These are phyloP conservation scores for Melanotaenia maccullochi DNA, from an alignment of 2,797 vertebrate genomes.

Conservation along the genomic window DNA sequence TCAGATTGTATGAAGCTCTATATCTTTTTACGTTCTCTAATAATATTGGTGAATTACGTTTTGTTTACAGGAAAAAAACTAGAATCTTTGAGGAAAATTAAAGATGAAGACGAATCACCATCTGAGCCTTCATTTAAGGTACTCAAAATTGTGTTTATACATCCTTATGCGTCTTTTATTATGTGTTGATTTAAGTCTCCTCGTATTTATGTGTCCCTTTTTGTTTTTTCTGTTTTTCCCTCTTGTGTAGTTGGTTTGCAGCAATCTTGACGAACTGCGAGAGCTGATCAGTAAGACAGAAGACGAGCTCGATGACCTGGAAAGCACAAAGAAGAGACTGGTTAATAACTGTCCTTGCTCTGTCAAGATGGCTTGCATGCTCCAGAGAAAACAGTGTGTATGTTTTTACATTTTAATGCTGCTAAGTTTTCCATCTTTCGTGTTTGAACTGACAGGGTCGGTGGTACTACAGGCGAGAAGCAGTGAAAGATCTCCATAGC, in stretches of 20 bases:
- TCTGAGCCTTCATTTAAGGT: constrained; percentile 93
- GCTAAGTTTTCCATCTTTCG: constrained; percentile 6
- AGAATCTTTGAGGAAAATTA: constrained; percentile 85
- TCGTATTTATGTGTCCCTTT: neutral
- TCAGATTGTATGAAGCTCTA: neutral
- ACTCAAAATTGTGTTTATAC: constrained; percentile 33
- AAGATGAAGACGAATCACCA: constrained; percentile 83
- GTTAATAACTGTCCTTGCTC: constrained; percentile 66
- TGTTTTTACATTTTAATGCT: constrained; percentile 9
- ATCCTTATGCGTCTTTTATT: too few species aligned
- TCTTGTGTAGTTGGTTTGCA: constrained; percentile 91
- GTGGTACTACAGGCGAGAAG: constrained; percentile 91
- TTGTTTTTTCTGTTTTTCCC: neutral
- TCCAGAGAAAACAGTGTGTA: neutral
- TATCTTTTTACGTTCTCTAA: neutral
- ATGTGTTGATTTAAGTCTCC: neutral
- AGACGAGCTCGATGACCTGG: constrained; percentile 94
- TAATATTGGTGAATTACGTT: neutral
- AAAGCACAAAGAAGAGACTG: constrained; percentile 95
- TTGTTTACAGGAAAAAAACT: constrained; percentile 88
- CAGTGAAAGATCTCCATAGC: constrained; percentile 95
- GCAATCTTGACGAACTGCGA: constrained; percentile 95
- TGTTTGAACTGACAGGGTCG: constrained; percentile 85
- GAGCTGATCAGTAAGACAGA: constrained; percentile 95
- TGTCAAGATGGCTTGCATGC: neutral